Conservation (phyloP, 2,113 vertebrate species). For the Pseudolaguvia tuberculata region DNA sequence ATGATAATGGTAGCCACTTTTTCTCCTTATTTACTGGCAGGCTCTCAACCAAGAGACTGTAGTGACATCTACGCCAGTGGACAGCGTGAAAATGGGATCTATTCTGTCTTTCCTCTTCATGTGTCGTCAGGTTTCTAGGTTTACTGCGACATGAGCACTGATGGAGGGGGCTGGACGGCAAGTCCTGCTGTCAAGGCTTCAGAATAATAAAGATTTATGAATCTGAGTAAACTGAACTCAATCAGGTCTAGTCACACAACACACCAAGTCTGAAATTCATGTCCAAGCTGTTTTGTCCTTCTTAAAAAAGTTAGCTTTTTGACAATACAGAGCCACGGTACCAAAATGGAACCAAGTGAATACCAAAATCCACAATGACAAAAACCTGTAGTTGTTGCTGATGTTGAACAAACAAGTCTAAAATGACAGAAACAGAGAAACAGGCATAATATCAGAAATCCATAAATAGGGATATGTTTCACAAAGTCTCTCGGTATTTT, state of each 20-base stretch:
- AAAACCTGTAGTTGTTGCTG: no score
- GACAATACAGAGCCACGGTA: no score
- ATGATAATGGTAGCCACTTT: slow-evolving; percentile 4
- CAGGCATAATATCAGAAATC: no score
- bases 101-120: slow-evolving; percentile 81
- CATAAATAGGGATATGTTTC: no score
- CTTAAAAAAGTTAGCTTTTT: not conserved
- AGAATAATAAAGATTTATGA: not conserved
- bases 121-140: slow-evolving; percentile 79
- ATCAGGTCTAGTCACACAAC: not conserved
- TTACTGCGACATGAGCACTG: slow-evolving; percentile 82
- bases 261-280: no score
- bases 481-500: no score
- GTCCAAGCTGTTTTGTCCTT: no score
- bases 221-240: not conserved
- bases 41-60: slow-evolving; percentile 79
- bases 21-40: slow-evolving; percentile 52
- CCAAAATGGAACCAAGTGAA: no score
- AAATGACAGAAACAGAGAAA: no score
- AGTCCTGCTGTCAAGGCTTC: slow-evolving; percentile 44
- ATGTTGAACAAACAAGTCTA: no score
- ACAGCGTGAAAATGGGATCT: slow-evolving; percentile 78
- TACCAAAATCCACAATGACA: no score
- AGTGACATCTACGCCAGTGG: slow-evolving; percentile 77
- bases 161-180: slow-evolving; percentile 85